Conservation (phyloP, 2,888 invertebrate genomes). For the Incurvaria masculella region DNA sequence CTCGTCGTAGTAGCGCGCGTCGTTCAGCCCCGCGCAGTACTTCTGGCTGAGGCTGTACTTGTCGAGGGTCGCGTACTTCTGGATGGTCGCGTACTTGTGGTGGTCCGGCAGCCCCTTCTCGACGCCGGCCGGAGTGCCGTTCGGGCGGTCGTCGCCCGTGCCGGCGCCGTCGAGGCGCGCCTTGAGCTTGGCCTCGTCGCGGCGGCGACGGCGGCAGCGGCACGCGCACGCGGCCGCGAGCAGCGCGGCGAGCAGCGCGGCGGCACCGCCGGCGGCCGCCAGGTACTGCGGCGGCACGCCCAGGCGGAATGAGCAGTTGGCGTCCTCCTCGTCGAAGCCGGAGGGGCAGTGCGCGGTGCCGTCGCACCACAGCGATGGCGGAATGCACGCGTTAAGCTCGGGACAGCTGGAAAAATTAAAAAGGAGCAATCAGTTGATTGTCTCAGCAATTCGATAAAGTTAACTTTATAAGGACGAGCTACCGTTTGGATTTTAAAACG, state of each 20-base stretch:
- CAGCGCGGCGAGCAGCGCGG: constrained; percentile 58
- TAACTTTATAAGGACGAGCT: no score
- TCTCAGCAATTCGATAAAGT: no score
- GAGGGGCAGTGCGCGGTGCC: constrained; percentile 76
- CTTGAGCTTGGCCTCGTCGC: constrained; percentile 52
- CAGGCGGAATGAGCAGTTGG: constrained; percentile 69
- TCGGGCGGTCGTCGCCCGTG: constrained; percentile 55
- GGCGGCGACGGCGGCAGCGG: constrained; percentile 55
- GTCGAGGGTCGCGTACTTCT: constrained; percentile 53
- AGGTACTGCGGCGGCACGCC: constrained; percentile 65
- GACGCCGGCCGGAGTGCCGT: constrained; percentile 27
- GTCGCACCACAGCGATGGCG: constrained; percentile 76
- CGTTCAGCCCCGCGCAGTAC: constrained; percentile 51
- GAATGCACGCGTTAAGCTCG: constrained; percentile 78
- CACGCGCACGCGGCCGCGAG: constrained; percentile 60
- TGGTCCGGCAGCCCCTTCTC: constrained; percentile 25
- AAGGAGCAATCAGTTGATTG: no score
- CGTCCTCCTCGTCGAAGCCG: constrained; percentile 76
- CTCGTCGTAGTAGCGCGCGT: constrained; percentile 51
- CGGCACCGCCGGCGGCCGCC: constrained; percentile 60
- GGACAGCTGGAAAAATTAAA: constrained; percentile 60
- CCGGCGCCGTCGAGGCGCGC: constrained; percentile 57
- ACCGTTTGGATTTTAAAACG: no score
- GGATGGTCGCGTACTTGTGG: constrained; percentile 48
- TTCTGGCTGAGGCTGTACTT: constrained; percentile 54